These are phyloP conservation scores for Gorsachius magnificus DNA, from an alignment of 2,797 vertebrate genomes.

Conservation along the genomic window DNA sequence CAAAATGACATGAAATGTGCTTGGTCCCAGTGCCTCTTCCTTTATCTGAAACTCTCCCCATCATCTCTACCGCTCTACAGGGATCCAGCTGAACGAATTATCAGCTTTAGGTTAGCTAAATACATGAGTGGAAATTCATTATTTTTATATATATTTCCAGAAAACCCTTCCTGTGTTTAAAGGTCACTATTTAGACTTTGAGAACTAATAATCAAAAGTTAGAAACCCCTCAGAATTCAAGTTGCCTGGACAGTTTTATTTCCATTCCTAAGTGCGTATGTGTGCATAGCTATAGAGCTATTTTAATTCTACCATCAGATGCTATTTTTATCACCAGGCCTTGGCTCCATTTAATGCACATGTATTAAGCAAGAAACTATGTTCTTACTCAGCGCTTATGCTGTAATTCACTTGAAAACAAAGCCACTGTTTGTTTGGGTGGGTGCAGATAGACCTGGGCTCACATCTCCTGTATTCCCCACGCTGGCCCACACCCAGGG, in stretches of 20 bases:
- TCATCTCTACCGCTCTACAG: not conserved
- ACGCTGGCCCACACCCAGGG: not conserved
- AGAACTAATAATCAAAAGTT: not conserved
- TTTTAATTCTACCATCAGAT: not conserved
- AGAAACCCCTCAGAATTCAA: not conserved
- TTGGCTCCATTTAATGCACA: not conserved
- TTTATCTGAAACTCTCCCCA: not conserved
- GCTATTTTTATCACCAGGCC: not conserved
- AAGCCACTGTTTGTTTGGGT: no score
- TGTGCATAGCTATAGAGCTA: not conserved
- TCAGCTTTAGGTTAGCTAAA: not conserved
- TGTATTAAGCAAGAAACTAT: not conserved
- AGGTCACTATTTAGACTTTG: not conserved
- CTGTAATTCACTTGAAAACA: not conserved
- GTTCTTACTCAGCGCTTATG: not conserved
- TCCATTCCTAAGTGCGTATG: not conserved
- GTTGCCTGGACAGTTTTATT: not conserved
- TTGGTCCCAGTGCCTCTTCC: not conserved
- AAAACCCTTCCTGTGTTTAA: not conserved
- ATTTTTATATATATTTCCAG: not conserved
- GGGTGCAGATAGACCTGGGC: not conserved
- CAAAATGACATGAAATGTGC: not conserved
- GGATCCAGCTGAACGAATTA: not conserved
- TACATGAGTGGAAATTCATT: not conserved
- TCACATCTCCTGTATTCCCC: not conserved